Percentiles rank a stretch among this genome's conserved stretches.
phyloP scores from a whole-genome alignment of 2,797 vertebrate species.

The Agapornis canus region DNA sequence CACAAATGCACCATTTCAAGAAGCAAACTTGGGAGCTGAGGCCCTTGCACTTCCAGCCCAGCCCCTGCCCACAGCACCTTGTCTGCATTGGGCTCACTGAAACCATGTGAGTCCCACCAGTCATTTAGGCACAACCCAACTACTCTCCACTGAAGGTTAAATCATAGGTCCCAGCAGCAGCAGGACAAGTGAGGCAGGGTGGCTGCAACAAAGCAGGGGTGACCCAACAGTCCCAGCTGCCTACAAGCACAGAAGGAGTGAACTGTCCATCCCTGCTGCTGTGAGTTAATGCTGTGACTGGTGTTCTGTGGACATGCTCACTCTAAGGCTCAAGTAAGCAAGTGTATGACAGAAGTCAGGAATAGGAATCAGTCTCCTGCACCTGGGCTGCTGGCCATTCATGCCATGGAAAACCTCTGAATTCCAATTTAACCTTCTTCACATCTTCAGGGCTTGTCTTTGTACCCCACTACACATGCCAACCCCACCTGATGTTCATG shows the following conservation, averaged over 20 bases:
- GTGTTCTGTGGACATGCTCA: rapidly evolving
- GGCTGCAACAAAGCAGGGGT: not conserved
- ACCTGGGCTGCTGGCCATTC: not conserved
- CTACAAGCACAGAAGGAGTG: rapidly evolving
- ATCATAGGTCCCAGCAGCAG: rapidly evolving
- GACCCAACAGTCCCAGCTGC: not conserved
- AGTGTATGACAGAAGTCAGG: not conserved
- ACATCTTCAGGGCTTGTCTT: not conserved
- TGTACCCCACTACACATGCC: not conserved
- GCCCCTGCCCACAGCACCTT: not conserved
- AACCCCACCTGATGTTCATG: not conserved
- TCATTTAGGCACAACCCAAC: rapidly evolving
- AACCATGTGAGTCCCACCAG: rapidly evolving
- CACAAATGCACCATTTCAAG: not conserved
- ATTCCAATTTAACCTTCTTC: not conserved
- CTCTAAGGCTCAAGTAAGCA: not conserved
- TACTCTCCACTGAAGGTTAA: rapidly evolving
- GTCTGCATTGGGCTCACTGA: rapidly evolving
- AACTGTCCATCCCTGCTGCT: rapidly evolving
- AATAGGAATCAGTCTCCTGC: not conserved
- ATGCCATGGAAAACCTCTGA: not conserved
- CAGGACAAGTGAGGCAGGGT: not conserved
- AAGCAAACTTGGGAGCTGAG: rapidly evolving
- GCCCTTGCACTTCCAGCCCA: not conserved
- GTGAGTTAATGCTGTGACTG: rapidly evolving